Evolutionary conservation across 2,888 invertebrate genomes (phyloP), one percentile per base, ranked within the genome.

Genomic region (Steinernema scapterisci): DNA sequence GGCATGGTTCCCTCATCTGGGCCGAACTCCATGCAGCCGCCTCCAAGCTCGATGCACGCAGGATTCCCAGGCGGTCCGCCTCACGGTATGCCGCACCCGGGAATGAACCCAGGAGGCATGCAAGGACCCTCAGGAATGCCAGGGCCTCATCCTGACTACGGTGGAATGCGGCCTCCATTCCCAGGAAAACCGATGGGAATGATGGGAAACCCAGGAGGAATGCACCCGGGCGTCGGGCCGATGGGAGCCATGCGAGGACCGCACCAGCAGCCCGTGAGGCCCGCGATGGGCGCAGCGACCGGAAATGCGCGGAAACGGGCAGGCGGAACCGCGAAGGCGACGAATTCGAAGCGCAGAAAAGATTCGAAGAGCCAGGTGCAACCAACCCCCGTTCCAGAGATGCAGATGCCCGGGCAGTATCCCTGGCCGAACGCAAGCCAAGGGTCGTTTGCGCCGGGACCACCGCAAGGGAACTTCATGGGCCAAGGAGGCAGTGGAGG

Each of bases 151-250:
- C 63, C 63, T 6, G 63, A 63, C 16, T 63, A 27, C 38, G 21
- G 21, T 21, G 63, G 63, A 63, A 63, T 63, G 63, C 27, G 63
- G 31, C 31, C 63, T n/a, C 63, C 27, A 7, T 63, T 63, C 38
- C 63, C 63, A 11, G 63, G 63, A 5, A 63, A 63, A 5, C 63
- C 63, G 54, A 63, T 63, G 63, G 63, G 63, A 63, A 63, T 63
- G 63, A 63, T 63, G 63, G 52, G 52, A 52, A 63, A 63, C 2
- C 31, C 63, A n/a, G 25, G 16, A 16, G 63, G 63, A 9, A 63
- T 63, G 63, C 25, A 25, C 9, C 25, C 16, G 31, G 38, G 38
- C 38, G 9, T 38, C 9, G 38, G 38, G 9, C 38, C 38, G 38
- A 38, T 63, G 63, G 38, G 38, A 9, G 38, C 1, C 11, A 27